These are phyloP conservation scores for Phymatocera aterrima DNA, from an alignment of 2,888 invertebrate genomes.

Conservation along the genomic window DNA sequence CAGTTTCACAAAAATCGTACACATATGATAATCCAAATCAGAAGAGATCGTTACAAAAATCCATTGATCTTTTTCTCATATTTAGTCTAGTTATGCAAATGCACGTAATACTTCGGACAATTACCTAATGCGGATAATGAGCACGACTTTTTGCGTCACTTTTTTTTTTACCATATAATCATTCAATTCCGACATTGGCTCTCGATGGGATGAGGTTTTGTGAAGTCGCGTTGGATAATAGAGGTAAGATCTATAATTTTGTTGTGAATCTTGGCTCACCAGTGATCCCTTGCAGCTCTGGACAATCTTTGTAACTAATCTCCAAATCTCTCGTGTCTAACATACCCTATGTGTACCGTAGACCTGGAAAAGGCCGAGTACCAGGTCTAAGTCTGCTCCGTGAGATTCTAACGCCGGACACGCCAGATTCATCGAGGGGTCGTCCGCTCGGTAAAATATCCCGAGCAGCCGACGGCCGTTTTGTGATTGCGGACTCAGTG, in stretches of 20 bases:
- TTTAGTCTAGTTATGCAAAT: too few relatives aligned
- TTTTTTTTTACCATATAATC: too few relatives aligned
- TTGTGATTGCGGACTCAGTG: constrained; percentile 80
- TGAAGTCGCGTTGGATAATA: too few relatives aligned
- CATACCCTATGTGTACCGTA: constrained; percentile 72
- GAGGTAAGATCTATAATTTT: too few relatives aligned
- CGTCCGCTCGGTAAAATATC: constrained; percentile 82
- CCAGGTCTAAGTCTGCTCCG: constrained; percentile 90
- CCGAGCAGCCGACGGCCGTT: constrained; percentile 85
- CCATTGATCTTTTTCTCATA: too few relatives aligned
- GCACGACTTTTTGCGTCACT: too few relatives aligned
- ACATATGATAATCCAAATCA: too few relatives aligned
- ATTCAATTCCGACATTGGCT: too few relatives aligned
- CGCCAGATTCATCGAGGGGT: constrained; percentile 70
- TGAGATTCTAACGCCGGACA: constrained; percentile 77
- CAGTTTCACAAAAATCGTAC: not conserved
- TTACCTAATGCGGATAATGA: too few relatives aligned
- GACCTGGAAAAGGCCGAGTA: constrained; percentile 96
- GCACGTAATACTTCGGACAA: too few relatives aligned
- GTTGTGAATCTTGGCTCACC: not conserved
- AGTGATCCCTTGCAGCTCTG: constrained; percentile 14
- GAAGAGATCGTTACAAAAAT: too few relatives aligned
- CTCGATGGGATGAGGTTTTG: too few relatives aligned
- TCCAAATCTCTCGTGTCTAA: constrained; percentile 55
- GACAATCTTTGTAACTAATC: constrained; percentile 33